Conservation (phyloP, 2,888 invertebrate species). For the Portevinia maculata region DNA sequence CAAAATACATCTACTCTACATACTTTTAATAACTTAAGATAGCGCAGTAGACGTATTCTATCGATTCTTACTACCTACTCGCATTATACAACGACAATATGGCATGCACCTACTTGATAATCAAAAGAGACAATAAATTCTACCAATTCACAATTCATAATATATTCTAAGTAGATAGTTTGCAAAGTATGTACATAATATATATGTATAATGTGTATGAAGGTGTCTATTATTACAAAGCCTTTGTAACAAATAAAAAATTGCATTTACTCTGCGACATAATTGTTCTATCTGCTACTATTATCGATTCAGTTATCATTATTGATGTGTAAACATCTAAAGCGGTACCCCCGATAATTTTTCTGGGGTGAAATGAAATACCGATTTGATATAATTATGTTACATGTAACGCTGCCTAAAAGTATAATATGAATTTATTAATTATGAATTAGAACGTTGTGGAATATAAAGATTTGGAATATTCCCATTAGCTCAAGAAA, state of each 20-base stretch:
- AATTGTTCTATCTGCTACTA: background rate
- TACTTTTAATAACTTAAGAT: background rate
- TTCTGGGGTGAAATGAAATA: no score
- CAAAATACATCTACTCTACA: background rate
- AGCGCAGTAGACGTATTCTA: background rate
- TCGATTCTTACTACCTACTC: conserved; percentile 4
- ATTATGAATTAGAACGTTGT: no score
- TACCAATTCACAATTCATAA: conserved; percentile 27
- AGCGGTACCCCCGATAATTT: no score
- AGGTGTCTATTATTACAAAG: conserved; percentile 20
- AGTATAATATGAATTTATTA: no score
- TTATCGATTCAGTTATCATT: conserved; percentile 8
- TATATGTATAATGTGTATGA: background rate
- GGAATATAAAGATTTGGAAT: no score
- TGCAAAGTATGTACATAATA: conserved; percentile 3
- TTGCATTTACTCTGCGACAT: conserved; percentile 27
- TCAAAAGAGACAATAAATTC: conserved; percentile 48
- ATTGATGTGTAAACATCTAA: no score
- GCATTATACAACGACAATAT: conserved; percentile 3
- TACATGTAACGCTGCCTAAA: no score
- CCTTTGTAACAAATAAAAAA: conserved; percentile 29
- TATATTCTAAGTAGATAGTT: conserved; percentile 6
- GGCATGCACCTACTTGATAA: conserved; percentile 19
- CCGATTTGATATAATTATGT: no score
- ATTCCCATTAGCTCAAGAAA: no score